Conservation (phyloP, 2,888 invertebrate species). For the Pimpla rufipes region DNA sequence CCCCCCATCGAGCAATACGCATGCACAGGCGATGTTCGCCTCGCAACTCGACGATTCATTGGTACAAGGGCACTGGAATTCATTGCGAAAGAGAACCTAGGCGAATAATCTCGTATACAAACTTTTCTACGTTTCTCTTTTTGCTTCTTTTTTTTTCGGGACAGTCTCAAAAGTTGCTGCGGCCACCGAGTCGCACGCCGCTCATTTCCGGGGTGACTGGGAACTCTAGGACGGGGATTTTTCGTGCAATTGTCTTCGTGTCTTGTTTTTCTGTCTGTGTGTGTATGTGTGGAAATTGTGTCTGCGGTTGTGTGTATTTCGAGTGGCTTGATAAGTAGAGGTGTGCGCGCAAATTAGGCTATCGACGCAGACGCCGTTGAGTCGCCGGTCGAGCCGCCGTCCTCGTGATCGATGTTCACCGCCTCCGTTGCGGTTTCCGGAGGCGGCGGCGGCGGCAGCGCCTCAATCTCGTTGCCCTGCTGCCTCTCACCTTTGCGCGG, state of each 20-base stretch:
- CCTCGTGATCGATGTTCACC: slow-evolving; percentile 79
- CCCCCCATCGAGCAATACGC: slow-evolving; percentile 33
- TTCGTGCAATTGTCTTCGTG: slow-evolving; percentile 11
- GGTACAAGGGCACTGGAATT: slow-evolving; percentile 32
- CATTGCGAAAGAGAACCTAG: slow-evolving; percentile 27
- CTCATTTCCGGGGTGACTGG: slow-evolving; percentile 2
- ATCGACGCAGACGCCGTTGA: slow-evolving; percentile 68
- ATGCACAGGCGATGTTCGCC: neutral
- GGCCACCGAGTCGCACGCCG: slow-evolving; percentile 13
- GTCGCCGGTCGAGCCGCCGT: slow-evolving; percentile 73
- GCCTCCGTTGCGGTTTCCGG: slow-evolving; percentile 82
- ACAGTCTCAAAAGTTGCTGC: slow-evolving; percentile 44
- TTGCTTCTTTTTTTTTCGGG: slow-evolving; percentile 23
- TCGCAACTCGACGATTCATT: slow-evolving; percentile 14
- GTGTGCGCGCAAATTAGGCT: slow-evolving; percentile 56
- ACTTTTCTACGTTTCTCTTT: slow-evolving; percentile 29
- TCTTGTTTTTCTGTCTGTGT: neutral
- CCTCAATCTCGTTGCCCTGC: slow-evolving; percentile 42
- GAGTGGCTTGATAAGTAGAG: slow-evolving; percentile 16
- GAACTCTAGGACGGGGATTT: slow-evolving; percentile 21
- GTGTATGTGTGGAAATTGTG: neutral
- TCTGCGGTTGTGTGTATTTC: slow-evolving; percentile 7
- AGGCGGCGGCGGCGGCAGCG: slow-evolving; percentile 69
- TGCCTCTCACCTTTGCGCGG: slow-evolving; percentile 72
- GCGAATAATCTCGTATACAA: slow-evolving; percentile 62